phyloP scores from a whole-genome alignment of 1,140 invertebrate species.

The Hyles euphorbiae region DNA sequence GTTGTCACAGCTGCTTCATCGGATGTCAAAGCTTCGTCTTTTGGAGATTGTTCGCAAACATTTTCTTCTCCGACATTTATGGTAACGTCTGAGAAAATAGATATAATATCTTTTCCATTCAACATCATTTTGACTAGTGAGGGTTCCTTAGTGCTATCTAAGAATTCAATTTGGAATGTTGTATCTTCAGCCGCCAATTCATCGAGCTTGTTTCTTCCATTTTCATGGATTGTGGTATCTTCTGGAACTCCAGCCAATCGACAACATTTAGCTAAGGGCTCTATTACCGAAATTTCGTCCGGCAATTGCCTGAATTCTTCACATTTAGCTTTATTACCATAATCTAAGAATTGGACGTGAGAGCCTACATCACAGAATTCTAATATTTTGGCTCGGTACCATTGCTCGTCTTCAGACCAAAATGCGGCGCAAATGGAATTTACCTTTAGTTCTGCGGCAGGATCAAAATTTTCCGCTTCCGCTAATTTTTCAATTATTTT shows the following conservation, averaged over 20 bases:
- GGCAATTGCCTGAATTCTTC: constrained; percentile 78
- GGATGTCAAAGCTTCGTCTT: not conserved
- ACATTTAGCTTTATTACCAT: constrained; percentile 80
- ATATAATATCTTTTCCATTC: constrained; percentile 49
- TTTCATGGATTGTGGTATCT: constrained; percentile 51
- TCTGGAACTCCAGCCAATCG: constrained; percentile 72
- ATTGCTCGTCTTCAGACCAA: constrained; percentile 79
- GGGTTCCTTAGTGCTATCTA: constrained; percentile 67
- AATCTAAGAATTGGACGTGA: constrained; percentile 83
- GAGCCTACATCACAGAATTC: constrained; percentile 73
- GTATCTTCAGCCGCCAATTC: constrained; percentile 60
- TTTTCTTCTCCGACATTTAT: constrained; percentile 13
- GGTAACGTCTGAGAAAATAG: constrained; percentile 23
- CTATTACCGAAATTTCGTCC: constrained; percentile 75
- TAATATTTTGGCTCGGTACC: constrained; percentile 79
- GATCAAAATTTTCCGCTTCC: constrained; percentile 71
- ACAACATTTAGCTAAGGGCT: constrained; percentile 79
- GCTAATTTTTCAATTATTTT: constrained; percentile 76
- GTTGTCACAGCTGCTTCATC: not conserved
- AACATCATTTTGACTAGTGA: constrained; percentile 57
- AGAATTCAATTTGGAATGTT: constrained; percentile 72
- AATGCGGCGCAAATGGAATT: constrained; percentile 79
- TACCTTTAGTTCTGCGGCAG: constrained; percentile 65
- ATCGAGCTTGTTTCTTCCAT: constrained; percentile 68
- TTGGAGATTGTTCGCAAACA: not conserved